Evolutionary conservation across 2,113 vertebrate genomes (phyloP).

Genomic region (Polypterus bichir): DNA sequence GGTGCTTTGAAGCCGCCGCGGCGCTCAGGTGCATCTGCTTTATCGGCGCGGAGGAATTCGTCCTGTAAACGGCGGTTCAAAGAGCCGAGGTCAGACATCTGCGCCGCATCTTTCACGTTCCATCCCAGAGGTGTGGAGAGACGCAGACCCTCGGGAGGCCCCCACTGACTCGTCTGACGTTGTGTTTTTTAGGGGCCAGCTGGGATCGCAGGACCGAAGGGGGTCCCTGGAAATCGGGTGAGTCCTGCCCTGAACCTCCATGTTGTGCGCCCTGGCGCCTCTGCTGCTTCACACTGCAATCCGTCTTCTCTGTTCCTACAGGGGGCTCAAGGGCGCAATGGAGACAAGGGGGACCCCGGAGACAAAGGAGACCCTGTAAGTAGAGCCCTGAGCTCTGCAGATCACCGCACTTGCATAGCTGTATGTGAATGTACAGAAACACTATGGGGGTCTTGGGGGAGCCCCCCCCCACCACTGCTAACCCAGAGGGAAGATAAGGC

Average conservation of each 20-base stretch:
- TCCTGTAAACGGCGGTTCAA: too few species aligned
- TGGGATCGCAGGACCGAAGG: slow-evolving; percentile 49
- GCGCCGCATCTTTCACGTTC: too few species aligned
- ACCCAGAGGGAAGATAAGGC: too few species aligned
- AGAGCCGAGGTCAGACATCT: too few species aligned
- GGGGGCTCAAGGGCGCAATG: slow-evolving; percentile 51
- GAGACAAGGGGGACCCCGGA: slow-evolving; percentile 59
- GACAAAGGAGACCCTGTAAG: slow-evolving; percentile 61
- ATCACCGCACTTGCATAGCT: too few species aligned
- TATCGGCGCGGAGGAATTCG: too few species aligned
- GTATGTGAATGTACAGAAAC: too few species aligned
- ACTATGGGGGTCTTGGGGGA: too few species aligned
- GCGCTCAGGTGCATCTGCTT: too few species aligned
- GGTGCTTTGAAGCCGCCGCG: too few species aligned
- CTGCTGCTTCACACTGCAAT: slow-evolving; percentile 1
- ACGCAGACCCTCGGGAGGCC: not conserved
- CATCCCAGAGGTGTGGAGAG: too few species aligned
- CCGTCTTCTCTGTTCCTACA: slow-evolving; percentile 23
- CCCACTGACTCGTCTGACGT: not conserved
- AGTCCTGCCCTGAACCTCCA: slow-evolving; percentile 17
- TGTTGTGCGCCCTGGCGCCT: not conserved
- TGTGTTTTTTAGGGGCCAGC: slow-evolving; percentile 43
- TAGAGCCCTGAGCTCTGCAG: not conserved
- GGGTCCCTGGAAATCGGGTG: slow-evolving; percentile 49
- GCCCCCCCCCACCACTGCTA: too few species aligned